Conservation (phyloP, 1,140 invertebrate species). For the Ridgeia piscesae region DNA sequence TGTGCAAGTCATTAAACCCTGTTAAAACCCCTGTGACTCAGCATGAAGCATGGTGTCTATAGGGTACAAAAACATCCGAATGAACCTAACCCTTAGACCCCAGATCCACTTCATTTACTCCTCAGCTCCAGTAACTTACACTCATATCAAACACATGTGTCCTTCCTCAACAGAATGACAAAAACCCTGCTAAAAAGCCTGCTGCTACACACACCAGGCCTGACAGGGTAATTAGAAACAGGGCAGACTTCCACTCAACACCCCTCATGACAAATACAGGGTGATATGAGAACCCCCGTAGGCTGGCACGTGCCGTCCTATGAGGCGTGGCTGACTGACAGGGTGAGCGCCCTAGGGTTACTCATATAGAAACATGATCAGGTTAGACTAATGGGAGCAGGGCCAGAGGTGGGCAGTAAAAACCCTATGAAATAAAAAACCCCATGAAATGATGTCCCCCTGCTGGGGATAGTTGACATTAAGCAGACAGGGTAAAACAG, state of each 20-base stretch:
- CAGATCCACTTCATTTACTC: not conserved
- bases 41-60: not conserved
- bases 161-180: not conserved
- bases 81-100: not conserved
- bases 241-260: not conserved
- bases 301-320: not conserved
- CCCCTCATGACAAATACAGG: not conserved
- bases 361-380: not conserved
- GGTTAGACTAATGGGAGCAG: not conserved
- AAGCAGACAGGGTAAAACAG: not conserved
- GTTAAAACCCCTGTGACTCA: not conserved
- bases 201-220: not conserved
- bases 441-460: too few relatives aligned
- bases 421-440: not conserved
- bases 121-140: not conserved
- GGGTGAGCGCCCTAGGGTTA: not conserved
- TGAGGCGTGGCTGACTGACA: not conserved
- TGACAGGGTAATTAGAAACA: constrained; percentile 5
- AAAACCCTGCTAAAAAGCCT: not conserved
- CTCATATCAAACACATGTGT: too few relatives aligned
- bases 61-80: not conserved
- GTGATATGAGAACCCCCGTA: not conserved
- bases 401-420: not conserved
- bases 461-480: not conserved
- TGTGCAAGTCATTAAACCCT: not conserved